A percentile compares a stretch with the other conserved stretches of the same genome.
Conservation (phyloP, 2,888 invertebrate species). For the Hipparchia sbordonii region DNA sequence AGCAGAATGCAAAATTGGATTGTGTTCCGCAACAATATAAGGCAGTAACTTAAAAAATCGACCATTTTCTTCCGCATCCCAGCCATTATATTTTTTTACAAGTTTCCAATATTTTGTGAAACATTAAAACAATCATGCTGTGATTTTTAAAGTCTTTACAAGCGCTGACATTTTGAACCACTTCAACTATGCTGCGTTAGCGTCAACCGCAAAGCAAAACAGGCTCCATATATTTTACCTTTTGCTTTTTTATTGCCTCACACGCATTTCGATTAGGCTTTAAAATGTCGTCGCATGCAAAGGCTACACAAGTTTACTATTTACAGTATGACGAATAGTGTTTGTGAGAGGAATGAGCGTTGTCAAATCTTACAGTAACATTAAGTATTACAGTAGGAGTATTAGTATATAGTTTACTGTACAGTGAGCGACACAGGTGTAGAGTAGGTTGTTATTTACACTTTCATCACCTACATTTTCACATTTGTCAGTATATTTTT, state of each 20-base stretch:
- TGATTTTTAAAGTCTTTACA: slow-evolving; percentile 18
- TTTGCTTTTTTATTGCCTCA: background rate
- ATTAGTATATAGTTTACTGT: slow-evolving; percentile 59
- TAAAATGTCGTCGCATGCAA: background rate
- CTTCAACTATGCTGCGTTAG: too few relatives aligned
- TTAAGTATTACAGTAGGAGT: slow-evolving; percentile 29
- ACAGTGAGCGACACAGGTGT: slow-evolving; percentile 80
- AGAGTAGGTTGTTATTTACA: slow-evolving; percentile 73
- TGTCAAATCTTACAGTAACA: slow-evolving; percentile 36
- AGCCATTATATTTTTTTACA: background rate
- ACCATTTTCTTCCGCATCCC: too few relatives aligned
- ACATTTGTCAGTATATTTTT: slow-evolving; percentile 47
- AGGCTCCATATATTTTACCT: background rate
- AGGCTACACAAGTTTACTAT: slow-evolving; percentile 23
- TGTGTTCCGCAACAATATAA: too few relatives aligned
- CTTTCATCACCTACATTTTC: slow-evolving; percentile 52
- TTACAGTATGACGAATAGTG: slow-evolving; percentile 37
- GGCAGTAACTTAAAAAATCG: too few relatives aligned
- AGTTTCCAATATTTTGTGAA: slow-evolving; percentile 1
- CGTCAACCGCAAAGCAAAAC: background rate
- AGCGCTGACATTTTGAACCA: background rate
- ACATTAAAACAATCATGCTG: slow-evolving; percentile 37
- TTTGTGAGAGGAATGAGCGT: slow-evolving; percentile 36
- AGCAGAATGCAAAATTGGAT: too few relatives aligned
- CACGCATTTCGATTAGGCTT: background rate